Base-by-base conservation (phyloP, 2,888 invertebrate species). In the Protonemura montana region DNA sequence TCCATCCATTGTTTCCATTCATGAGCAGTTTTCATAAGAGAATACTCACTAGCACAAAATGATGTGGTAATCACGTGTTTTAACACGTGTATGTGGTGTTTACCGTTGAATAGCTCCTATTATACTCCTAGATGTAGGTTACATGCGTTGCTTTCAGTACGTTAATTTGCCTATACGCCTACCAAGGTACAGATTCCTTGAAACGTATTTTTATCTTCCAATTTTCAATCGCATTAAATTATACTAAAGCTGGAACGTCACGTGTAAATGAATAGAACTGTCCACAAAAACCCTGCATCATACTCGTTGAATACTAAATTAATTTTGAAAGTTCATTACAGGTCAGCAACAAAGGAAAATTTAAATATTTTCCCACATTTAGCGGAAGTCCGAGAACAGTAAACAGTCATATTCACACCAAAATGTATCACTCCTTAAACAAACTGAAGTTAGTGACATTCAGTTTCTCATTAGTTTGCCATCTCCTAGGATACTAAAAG, bases 331-430 rank as follows among this genome's bases (percentile, higher is more conserved):
- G 59, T 59, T 59, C 59, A 59, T 13, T 59, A 16, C 3, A 59
- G 59, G 59, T 59, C 59, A 59, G 59, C 59, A 59, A 59, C 59
- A 59, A 59, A 7, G 59, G 59, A 59, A 59, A 59, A 59, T 59
- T 59, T 16, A 21, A 59, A 59, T 59, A 59, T 21, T 59, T 59
- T 59, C 59, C 21, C 59, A 59, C 59, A 59, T 59, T 59, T 59
- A 59, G 59, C 13, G 59, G 59, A 59, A 59, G 59, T 59, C 59
- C 59, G 59, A 59, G 3, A 59, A 59, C 21, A 21, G 13, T 59
- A 10, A 21, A 3, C 13, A 59, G 59, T 21, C 13, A 2, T 21
- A 59, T 59, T 59, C 59, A 10, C 59, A 59, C 10, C 35, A 35
- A 6, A 35, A 35, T 6, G 35, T 35, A 35, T 35, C 35, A 35